Evolutionary conservation across 2,113 vertebrate species (phyloP), one percentile per base, ranked within the genome.

Genomic region (Bufo gargarizans): DNA sequence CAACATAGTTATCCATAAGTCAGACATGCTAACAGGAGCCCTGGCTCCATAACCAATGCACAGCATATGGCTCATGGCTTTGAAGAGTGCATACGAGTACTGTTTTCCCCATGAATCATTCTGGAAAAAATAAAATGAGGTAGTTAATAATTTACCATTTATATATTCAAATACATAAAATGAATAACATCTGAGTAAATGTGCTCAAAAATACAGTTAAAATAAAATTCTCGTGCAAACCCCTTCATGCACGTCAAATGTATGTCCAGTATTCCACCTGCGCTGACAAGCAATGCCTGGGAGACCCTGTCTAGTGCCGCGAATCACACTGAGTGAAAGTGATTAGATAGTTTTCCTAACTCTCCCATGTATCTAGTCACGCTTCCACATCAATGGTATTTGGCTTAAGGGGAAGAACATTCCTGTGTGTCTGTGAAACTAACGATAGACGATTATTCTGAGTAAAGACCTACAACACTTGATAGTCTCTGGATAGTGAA

Each of bases 51-150:
- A 99, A 11, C 98, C 98, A 16, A 99, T 99, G 91, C 98, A 99
- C 67, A 99, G 95, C 98, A 99, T 99, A 90, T 99, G 98, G 92
- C 98, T 99, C 98, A 99, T 99, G 50, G 98, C 98, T 96, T 99
- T 99, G 95, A 99, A 99, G 91, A 99, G 97, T 12, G 98, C 98
- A 0, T 99, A 99, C 0, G 98, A 99, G 90, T 99, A 99, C 92
- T 99, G 98, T 93, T 98, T 99, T 90, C 98, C 98, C 98, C 98
- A 99, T 84, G 98, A 99, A 87, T 98, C 97, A 0, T 99, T 99
- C 98, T 99, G 94, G 55, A 96, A 93, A 69, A 45, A 91, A 86
- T 67, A 86, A 89, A 88, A 90, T 86, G 89, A 76, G 50, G 4
- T 19, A 49, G 10, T 76, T 50, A 50, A 20, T 4, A 47, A 76